Conservation (phyloP, 2,888 invertebrate genomes). For the Mimumesa dahlbomi region DNA sequence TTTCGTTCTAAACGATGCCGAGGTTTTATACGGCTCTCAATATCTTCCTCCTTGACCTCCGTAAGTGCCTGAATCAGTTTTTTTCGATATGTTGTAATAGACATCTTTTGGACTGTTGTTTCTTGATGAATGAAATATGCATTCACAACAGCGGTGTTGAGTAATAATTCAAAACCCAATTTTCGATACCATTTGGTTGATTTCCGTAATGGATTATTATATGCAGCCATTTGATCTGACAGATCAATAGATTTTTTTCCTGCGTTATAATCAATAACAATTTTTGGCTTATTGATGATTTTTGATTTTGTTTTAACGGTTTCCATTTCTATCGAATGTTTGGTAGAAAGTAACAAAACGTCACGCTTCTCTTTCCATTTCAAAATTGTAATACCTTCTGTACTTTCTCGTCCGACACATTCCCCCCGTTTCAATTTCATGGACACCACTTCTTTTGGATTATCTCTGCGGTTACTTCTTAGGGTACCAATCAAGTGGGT, state of each 20-base stretch:
- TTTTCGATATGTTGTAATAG: slow-evolving; percentile 25
- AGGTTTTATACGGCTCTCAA: slow-evolving; percentile 9
- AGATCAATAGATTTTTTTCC: slow-evolving; percentile 72
- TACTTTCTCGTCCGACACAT: slow-evolving; percentile 63
- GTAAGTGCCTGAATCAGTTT: slow-evolving; percentile 27
- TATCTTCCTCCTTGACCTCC: slow-evolving; percentile 21
- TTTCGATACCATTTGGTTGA: slow-evolving; percentile 75
- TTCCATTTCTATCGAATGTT: slow-evolving; percentile 62
- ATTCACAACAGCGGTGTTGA: slow-evolving; percentile 65
- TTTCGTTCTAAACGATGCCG: slow-evolving; percentile 18
- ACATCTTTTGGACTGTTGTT: slow-evolving; percentile 27
- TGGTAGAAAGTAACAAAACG: slow-evolving; percentile 70
- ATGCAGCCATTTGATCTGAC: slow-evolving; percentile 69
- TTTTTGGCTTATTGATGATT: slow-evolving; percentile 57
- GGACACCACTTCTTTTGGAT: slow-evolving; percentile 69
- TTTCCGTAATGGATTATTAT: slow-evolving; percentile 68
- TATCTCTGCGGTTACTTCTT: slow-evolving; percentile 69
- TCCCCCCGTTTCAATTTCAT: slow-evolving; percentile 68
- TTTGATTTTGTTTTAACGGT: slow-evolving; percentile 47
- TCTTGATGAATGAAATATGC: slow-evolving; percentile 26
- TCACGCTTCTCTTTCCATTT: slow-evolving; percentile 70
- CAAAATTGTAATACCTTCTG: slow-evolving; percentile 63
- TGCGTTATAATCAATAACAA: slow-evolving; percentile 70
- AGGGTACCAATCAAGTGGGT: slow-evolving; percentile 73
- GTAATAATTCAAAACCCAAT: slow-evolving; percentile 69